Base-by-base conservation (phyloP, 2,113 vertebrate genomes). In the Amphiprion percula region DNA sequence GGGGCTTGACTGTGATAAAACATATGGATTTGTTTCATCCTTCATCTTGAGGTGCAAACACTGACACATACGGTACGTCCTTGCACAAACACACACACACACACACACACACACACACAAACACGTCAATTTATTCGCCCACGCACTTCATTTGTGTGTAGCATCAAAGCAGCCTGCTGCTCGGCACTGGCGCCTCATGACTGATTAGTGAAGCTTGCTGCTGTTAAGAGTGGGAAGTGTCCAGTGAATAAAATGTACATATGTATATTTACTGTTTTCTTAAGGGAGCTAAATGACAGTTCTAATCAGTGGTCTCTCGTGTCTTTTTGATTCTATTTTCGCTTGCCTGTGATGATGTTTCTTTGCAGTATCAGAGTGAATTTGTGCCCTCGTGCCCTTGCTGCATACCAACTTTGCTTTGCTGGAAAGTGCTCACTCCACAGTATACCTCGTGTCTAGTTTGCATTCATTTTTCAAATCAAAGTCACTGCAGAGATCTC, bases 111-210 rank as follows among this genome's bases (percentile, higher is more conserved):
- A 53, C 46, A 75, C 44, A 60, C 24, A 49, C 66, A 65, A 56
- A 76, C 59, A 63, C 33, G 54, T 75, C 65, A 71, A 47, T 72
- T 68, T 55, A 68, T 68, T 64, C 68, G 64, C 68, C 74, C 68
- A 73, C 60, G 10, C 74, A 66, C 44, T 68, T 69, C 49, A 65
- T 44, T 21, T 41, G 24, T 39, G 49, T 17, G 47, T 44, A 26
- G 59, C 73, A 59, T 89, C 24, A 88, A 55, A 80, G 82, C 19
- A 1, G 23, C 82, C 68, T 26, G 30, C 77, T 39, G 39, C 59
- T 72, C 0, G 0, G 2, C 54, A 41, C 15, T 10, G 23, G 59
- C 2, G 5, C 54, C 44, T 79, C 39, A 23, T 10, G 46, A 64
- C 61, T 70, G 39, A 77, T 78, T 62, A 72, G 55, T 10, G 59